Evolutionary conservation across 2,888 invertebrate genomes (phyloP).

Genomic region (Caenorhabditis afra): DNA sequence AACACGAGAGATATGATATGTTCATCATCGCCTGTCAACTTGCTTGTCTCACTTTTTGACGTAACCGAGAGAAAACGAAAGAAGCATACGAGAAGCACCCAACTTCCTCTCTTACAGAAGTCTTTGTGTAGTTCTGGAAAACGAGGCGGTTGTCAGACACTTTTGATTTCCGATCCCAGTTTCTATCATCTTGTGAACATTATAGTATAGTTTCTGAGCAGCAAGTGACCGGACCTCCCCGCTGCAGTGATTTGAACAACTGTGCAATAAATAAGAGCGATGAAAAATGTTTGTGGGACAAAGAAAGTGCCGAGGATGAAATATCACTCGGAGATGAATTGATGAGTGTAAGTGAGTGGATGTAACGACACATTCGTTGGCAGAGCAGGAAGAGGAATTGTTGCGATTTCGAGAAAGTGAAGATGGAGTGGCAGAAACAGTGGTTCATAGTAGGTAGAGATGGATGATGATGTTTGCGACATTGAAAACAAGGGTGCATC

Average conservation of each 20-base stretch:
- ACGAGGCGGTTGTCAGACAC: no score
- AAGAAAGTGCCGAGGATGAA: constrained; percentile 55
- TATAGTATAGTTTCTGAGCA: constrained; percentile 31
- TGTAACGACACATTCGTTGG: constrained; percentile 29
- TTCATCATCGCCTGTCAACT: constrained; percentile 46
- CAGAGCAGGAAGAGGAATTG: constrained; percentile 24
- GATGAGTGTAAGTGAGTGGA: constrained; percentile 29
- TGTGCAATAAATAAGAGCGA: constrained; percentile 56
- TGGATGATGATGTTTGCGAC: not conserved
- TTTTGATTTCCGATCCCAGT: not conserved
- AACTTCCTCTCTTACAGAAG: no score
- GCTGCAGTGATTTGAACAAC: constrained; percentile 42
- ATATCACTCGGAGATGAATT: constrained; percentile 49
- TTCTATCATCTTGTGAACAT: constrained; percentile 14
- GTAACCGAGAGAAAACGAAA: not conserved
- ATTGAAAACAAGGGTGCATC: no score
- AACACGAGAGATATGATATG: constrained; percentile 41
- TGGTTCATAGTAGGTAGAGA: not conserved
- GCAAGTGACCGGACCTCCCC: constrained; percentile 24
- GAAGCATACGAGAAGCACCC: constrained; percentile 17
- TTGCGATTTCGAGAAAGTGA: constrained; percentile 25
- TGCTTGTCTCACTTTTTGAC: constrained; percentile 24
- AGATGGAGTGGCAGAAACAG: not conserved
- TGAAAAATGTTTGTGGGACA: constrained; percentile 50
- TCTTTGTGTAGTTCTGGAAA: constrained; percentile 13